Evolutionary conservation across 2,888 invertebrate genomes (phyloP), one percentile per base, ranked within the genome.

Genomic region (Agonum fuliginosum): DNA sequence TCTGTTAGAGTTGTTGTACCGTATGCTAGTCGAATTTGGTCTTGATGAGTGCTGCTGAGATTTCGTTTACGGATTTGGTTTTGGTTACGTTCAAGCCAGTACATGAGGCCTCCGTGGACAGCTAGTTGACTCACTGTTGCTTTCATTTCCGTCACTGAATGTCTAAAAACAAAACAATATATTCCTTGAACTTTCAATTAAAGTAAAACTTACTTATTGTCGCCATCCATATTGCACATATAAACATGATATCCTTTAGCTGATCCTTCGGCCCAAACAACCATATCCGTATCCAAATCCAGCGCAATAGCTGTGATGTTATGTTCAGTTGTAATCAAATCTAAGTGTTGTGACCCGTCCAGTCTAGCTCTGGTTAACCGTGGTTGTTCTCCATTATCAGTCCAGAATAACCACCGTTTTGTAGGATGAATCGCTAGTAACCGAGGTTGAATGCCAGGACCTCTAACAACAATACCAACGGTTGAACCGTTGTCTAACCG

Each of bases 341-440:
- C 90, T 5, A 89, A 86, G 65, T 92, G 89, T 41, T 91, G 91
- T 10, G 93, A 92, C 1, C 95, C 96, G 86, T 96, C 96, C 84
- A 95, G 91, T 81, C 92, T 89, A 0, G 94, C 90, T 19, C 94
- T 90, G 86, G 94, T 90, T 78, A 96, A 91, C 70, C 92, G 91
- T 72, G 92, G 93, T 27, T 91, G 87, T 17, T 86, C 88, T 1
- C 93, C 93, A 5, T 93, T 89, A 86, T 96, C 95, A 8, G 93
- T 93, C 93, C 95, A 96, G 82, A 96, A 92, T 3, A 96, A 86
- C 58, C 93, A 86, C 79, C 96, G 91, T 86, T 93, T 94, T 78
- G 92, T 92, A 14, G 95, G 93, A 88, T 97, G 96, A 17, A 97
- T 90, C 0, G 94, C 96, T 67, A 97, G 89, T 82, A 94, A 91